Conservation (phyloP, 2,888 invertebrate species). For the Diadegma fenestrale region DNA sequence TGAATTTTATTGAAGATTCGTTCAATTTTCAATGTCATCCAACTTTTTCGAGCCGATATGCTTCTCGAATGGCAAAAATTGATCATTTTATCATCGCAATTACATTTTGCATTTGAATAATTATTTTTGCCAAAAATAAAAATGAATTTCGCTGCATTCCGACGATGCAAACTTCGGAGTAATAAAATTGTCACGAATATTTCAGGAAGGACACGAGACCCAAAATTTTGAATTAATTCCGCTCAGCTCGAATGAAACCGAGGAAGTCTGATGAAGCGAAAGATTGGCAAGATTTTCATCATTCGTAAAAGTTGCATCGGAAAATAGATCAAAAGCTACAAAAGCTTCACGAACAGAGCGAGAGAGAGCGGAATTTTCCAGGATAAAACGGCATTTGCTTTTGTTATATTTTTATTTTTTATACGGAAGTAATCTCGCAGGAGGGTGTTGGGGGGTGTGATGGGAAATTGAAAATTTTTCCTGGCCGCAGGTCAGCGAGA, state of each 20-base stretch:
- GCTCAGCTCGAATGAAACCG: background rate
- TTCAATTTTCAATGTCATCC: too few relatives aligned
- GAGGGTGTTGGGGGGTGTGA: background rate
- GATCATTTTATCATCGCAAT: too few relatives aligned
- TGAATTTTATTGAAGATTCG: too few relatives aligned
- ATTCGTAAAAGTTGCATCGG: background rate
- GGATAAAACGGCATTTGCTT: background rate
- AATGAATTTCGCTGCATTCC: too few relatives aligned
- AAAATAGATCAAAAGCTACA: background rate
- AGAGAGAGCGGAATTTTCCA: background rate
- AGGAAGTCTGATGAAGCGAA: background rate
- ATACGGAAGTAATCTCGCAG: constrained; percentile 27
- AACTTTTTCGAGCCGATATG: too few relatives aligned
- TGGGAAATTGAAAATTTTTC: constrained; percentile 44
- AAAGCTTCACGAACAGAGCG: background rate
- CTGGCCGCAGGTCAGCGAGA: constrained; percentile 4
- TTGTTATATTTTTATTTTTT: background rate
- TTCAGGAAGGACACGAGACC: background rate
- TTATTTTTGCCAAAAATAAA: too few relatives aligned
- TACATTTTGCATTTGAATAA: too few relatives aligned
- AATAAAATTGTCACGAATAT: background rate
- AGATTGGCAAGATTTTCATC: background rate
- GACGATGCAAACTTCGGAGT: too few relatives aligned
- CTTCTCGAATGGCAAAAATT: too few relatives aligned
- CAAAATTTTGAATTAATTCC: background rate